These are phyloP conservation scores for Ivindomyrus marchei DNA, from an alignment of 2,113 vertebrate species.

Conservation along the genomic window DNA sequence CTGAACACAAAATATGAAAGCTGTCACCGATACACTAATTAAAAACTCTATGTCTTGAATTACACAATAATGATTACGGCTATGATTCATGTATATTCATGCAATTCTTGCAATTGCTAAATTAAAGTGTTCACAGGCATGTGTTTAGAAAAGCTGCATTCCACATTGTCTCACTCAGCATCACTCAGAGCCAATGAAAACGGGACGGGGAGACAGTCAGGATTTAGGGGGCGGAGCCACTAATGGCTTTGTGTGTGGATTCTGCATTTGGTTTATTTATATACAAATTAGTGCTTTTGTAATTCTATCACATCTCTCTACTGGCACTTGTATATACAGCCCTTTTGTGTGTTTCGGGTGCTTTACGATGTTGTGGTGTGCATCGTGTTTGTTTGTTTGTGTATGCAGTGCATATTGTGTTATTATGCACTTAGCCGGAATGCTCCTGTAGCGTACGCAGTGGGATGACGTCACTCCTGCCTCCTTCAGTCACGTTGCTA, in stretches of 20 bases:
- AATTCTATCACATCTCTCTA: neutral
- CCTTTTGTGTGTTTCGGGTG: neutral
- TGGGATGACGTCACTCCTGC: neutral
- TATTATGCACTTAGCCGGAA: neutral
- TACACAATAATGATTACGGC: neutral
- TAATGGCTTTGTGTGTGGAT: neutral
- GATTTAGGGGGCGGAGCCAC: neutral
- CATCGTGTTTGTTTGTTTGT: neutral
- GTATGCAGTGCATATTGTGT: neutral
- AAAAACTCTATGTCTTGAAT: neutral
- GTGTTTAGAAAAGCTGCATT: neutral
- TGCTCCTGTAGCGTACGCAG: neutral
- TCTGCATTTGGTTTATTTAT: neutral
- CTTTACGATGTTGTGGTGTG: neutral
- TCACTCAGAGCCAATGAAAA: neutral
- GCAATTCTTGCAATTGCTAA: neutral
- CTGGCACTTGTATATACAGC: neutral
- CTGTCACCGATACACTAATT: neutral
- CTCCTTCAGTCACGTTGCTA: slow-evolving; percentile 36
- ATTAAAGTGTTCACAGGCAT: neutral
- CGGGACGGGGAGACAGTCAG: neutral
- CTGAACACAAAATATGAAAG: neutral
- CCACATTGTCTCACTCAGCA: neutral
- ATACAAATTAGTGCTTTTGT: neutral
- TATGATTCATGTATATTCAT: neutral